Evolutionary conservation across 2,888 invertebrate genomes (phyloP).

Genomic region (Agrilus mali): DNA sequence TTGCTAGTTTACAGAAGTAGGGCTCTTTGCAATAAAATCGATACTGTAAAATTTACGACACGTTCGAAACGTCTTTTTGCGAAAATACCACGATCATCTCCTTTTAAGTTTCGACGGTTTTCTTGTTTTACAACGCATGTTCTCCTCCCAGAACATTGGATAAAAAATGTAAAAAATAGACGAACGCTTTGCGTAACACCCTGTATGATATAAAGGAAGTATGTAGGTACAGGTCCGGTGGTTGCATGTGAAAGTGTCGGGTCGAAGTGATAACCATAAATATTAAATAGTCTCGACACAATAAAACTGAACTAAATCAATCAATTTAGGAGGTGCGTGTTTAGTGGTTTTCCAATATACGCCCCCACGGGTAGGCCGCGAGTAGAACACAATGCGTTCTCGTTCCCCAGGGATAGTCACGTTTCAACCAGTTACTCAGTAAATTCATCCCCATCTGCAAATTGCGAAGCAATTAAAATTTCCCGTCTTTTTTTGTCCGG

Average conservation of each 20-base stretch:
- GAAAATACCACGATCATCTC: too few species aligned
- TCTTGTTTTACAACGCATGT: too few species aligned
- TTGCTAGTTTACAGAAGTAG: slow-evolving; percentile 22
- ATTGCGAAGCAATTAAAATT: slow-evolving; percentile 29
- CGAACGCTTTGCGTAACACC: too few species aligned
- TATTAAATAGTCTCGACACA: slow-evolving; percentile 9
- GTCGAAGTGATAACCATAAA: slow-evolving; percentile 1
- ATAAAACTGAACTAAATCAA: slow-evolving; percentile 17
- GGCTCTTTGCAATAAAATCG: slow-evolving; percentile 31
- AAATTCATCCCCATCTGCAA: slow-evolving; percentile 30
- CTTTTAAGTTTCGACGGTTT: too few species aligned
- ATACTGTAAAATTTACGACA: slow-evolving; percentile 31
- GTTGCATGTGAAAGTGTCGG: too few species aligned
- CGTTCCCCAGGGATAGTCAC: slow-evolving; percentile 25
- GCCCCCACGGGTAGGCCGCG: slow-evolving; percentile 16
- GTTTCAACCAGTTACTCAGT: slow-evolving; percentile 20
- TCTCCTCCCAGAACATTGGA: too few species aligned
- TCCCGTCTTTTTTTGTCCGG: slow-evolving; percentile 12
- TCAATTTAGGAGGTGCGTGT: slow-evolving; percentile 23
- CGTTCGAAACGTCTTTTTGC: slow-evolving; percentile 13
- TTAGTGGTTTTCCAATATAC: slow-evolving; percentile 21
- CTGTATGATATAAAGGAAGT: too few species aligned
- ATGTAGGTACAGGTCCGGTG: too few species aligned
- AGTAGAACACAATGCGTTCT: slow-evolving; percentile 16
- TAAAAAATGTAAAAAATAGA: too few species aligned